A percentile compares a stretch with the other conserved stretches of the same genome.
Evolutionary conservation across 2,113 vertebrate genomes (phyloP).

Genomic region (Zosterops pallidus): DNA sequence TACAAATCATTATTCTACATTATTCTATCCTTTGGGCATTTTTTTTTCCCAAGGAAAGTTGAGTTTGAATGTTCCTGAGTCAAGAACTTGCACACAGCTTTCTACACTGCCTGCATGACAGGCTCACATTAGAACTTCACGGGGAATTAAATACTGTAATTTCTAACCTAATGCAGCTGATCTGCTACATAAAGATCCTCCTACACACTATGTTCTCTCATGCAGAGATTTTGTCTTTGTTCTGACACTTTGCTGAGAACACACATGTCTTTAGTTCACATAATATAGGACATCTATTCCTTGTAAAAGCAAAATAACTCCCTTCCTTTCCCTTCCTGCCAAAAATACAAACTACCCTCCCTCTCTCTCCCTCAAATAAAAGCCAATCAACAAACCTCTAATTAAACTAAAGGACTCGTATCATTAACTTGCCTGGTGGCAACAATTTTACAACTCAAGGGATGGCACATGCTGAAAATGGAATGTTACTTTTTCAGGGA

Average conservation of each 20-base stretch:
- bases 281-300: background rate
- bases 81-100: background rate
- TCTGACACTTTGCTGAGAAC: slow-evolving; percentile 20
- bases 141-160: slow-evolving; percentile 39
- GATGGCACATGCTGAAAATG: background rate
- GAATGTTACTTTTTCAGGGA: background rate
- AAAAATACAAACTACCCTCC: background rate
- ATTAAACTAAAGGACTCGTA: background rate
- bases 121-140: slow-evolving; percentile 20
- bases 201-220: slow-evolving; percentile 25
- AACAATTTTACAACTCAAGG: background rate
- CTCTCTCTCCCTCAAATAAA: background rate
- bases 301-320: slow-evolving; percentile 26
- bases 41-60: background rate
- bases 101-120: background rate
- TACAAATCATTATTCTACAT: background rate
- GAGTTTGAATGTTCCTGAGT: background rate
- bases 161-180: slow-evolving; percentile 41
- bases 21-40: background rate
- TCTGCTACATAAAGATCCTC: slow-evolving; percentile 35
- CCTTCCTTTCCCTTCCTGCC: background rate
- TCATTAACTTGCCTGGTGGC: background rate
- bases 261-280: background rate
- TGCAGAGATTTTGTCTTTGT: slow-evolving; percentile 37
- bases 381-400: background rate